Evolutionary conservation across 2,113 vertebrate species (phyloP).

Genomic region (Peromyscus californicus): DNA sequence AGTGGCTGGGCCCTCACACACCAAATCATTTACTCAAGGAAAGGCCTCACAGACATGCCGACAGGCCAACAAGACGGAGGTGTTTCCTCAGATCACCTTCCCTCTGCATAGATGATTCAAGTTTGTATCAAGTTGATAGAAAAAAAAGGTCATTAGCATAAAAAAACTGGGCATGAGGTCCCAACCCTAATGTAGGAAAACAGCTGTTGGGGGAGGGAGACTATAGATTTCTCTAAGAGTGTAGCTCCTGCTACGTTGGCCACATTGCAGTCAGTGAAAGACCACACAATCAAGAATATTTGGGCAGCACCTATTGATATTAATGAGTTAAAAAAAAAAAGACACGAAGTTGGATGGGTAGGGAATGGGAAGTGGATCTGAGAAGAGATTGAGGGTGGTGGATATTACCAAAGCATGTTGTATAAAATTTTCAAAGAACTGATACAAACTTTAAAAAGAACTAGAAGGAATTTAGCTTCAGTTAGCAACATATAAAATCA

Average conservation of each 20-base stretch:
- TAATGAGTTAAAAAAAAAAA: neutral
- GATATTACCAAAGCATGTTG: neutral
- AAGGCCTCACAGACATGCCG: neutral
- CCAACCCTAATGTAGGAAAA: neutral
- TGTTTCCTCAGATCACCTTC: neutral
- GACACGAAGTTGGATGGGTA: neutral
- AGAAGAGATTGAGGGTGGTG: neutral
- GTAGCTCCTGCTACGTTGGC: neutral
- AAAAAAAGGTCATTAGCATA: neutral
- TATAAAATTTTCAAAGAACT: neutral
- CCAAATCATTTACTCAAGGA: neutral
- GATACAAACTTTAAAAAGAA: neutral
- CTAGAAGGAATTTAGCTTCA: neutral
- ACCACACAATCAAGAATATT: neutral
- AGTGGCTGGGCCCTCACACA: neutral
- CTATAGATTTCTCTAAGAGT: neutral
- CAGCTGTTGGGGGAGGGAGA: no score
- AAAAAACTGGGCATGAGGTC: neutral
- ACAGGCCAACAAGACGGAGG: neutral
- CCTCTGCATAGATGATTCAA: neutral
- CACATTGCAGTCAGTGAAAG: neutral
- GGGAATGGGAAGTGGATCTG: neutral
- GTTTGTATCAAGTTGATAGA: neutral
- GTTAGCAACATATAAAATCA: conserved; percentile 26
- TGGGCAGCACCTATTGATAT: neutral